Base-by-base conservation (phyloP, 2,888 invertebrate genomes). In the Drosophila colorata region DNA sequence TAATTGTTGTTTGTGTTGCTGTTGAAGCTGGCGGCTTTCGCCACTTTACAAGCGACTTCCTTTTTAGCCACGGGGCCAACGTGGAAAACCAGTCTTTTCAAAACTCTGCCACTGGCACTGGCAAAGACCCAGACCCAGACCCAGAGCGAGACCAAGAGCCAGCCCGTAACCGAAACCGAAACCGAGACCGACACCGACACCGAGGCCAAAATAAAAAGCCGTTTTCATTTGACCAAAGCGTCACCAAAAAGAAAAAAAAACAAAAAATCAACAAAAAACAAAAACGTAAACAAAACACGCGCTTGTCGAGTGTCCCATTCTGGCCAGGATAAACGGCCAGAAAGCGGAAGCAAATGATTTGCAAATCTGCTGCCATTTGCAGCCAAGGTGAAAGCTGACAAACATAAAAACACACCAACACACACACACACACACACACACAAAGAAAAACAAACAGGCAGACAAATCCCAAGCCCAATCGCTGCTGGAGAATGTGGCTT, bases 21-120 rank as follows among this genome's bases (percentile, higher is more conserved):
- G 41, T 25, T 56, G 53, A 40, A 56, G 69, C 69, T 80, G 66
- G 78, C 72, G 82, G 86, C 88, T 83, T 88, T 83, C 86, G 83
- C 88, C 86, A 86, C 80, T 87, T 77, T 85, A 85, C 86, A 71
- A 82, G 78, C 81, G 66, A 87, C 87, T 83, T 83, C 82, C 82
- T 83, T 83, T 82, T 85, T 85, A 68, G 74, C 76, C 66, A 69
- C 65, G 74, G 79, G 64, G 74, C 65, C 55, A 74, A 52, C 61
- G 55, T 67, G 58, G 55, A 74, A 78, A 78, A 78, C 78, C 78
- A 74, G 75, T 74, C 53, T 66, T 73, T 76, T 67, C 55, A 25
- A 67, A 57, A 63, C 35, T 63, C 44, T 58, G 41, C 28, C 51
- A 49, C 35, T 40, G 53, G 18, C 20, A 28, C 16, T 58, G 43